phyloP scores from a whole-genome alignment of 2,113 vertebrate species.

The Sylvietta virens region DNA sequence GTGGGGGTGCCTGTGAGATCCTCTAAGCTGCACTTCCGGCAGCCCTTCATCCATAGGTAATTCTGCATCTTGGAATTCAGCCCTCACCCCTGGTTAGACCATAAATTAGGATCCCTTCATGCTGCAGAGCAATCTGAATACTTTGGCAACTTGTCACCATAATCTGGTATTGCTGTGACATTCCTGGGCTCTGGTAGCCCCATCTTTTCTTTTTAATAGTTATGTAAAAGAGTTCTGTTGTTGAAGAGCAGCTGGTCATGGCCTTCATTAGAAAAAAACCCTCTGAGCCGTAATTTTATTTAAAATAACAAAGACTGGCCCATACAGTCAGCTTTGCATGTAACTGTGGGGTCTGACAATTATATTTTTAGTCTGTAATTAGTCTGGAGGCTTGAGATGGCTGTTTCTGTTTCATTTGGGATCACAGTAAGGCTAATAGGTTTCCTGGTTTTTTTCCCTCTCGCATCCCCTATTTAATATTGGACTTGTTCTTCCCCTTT shows the following conservation, averaged over 20 bases:
- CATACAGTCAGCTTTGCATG: neutral
- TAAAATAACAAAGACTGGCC: neutral
- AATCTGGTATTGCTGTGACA: neutral
- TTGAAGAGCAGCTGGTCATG: neutral
- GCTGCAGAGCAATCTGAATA: neutral
- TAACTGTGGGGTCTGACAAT: neutral
- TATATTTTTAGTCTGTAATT: slow-evolving; percentile 24
- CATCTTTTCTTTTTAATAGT: neutral
- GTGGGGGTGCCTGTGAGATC: neutral
- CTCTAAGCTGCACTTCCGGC: neutral
- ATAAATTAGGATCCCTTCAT: neutral
- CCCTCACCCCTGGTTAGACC: neutral
- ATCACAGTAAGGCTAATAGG: neutral
- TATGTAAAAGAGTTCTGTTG: neutral
- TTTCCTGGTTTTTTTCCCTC: neutral
- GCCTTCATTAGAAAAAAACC: neutral
- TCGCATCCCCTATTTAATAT: neutral
- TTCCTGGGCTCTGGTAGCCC: neutral
- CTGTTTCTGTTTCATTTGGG: neutral
- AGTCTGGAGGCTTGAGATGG: neutral
- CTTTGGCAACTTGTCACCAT: neutral
- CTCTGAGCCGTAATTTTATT: neutral
- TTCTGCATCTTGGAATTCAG: neutral
- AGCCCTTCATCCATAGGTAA: neutral
- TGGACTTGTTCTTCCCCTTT: neutral